Conservation (phyloP, 2,888 invertebrate genomes). For the Dinocampus coccinellae region DNA sequence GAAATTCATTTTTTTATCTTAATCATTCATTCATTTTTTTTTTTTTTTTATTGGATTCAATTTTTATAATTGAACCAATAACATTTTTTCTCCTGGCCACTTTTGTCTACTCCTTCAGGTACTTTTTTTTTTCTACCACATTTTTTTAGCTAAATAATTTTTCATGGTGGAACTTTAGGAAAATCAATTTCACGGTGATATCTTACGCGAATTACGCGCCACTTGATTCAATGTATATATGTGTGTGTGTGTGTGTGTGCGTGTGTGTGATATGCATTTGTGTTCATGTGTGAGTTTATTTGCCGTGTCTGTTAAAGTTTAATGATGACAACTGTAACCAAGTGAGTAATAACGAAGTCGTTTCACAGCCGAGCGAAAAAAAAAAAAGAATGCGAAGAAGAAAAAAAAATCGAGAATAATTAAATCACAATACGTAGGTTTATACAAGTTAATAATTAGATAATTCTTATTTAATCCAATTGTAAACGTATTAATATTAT, state of each 20-base stretch:
- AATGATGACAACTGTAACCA: constrained; percentile 22
- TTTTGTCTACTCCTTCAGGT: no score
- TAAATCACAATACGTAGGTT: not conserved
- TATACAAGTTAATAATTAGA: not conserved
- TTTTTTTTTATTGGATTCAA: not conserved
- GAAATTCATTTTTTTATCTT: no score
- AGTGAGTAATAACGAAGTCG: not conserved
- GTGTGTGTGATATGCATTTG: not conserved
- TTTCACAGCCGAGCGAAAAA: not conserved
- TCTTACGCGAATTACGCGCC: not conserved
- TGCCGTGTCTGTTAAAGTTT: not conserved
- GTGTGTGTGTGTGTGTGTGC: not conserved
- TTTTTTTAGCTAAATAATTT: not conserved
- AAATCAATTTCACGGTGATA: constrained; percentile 20
- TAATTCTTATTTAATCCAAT: not conserved
- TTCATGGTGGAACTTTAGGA: not conserved
- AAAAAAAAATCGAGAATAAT: no score
- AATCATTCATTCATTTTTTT: not conserved
- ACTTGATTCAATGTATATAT: not conserved
- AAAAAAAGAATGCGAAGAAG: not conserved
- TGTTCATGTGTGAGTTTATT: not conserved
- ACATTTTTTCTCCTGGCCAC: no score
- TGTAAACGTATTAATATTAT: not conserved
- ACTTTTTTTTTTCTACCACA: no score
- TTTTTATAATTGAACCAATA: no score